Evolutionary conservation across 2,888 invertebrate species (phyloP).

Genomic region (Candidula unifasciata): DNA sequence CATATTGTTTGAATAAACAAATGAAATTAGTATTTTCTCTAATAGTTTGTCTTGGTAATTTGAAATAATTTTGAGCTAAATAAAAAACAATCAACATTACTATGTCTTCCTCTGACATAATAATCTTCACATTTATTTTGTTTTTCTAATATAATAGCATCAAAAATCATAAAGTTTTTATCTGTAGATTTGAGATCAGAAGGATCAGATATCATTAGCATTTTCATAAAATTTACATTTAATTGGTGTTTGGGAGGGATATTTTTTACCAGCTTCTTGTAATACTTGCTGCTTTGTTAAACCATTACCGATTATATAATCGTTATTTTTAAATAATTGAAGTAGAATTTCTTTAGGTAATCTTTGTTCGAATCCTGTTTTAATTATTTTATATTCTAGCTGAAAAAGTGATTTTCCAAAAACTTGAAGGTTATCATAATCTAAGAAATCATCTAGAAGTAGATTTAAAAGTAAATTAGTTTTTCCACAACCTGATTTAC

Average conservation of each 20-base stretch:
- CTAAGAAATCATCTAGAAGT: no score
- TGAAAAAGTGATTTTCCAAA: conserved; percentile 44
- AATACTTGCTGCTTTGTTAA: background rate
- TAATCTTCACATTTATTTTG: conserved; percentile 34
- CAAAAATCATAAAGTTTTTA: conserved; percentile 10
- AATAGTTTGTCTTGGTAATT: conserved; percentile 31
- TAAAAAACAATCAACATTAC: conserved; percentile 35
- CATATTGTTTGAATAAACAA: conserved; percentile 26
- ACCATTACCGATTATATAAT: background rate
- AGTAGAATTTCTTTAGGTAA: conserved; percentile 39
- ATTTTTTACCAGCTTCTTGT: background rate
- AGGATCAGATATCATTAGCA: background rate
- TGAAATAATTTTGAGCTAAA: conserved; percentile 21
- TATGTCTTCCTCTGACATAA: background rate
- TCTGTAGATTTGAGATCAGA: background rate
- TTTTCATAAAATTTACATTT: conserved; percentile 4
- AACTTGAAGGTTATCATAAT: background rate
- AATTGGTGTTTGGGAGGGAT: background rate
- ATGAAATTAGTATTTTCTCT: conserved; percentile 29
- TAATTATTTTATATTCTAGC: conserved; percentile 42
- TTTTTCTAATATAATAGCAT: conserved; percentile 31
- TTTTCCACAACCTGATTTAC: no score
- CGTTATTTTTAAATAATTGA: conserved; percentile 6
- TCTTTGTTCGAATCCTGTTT: conserved; percentile 34
- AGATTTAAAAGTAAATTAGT: no score